These are phyloP conservation scores for Oncorhynchus mykiss DNA, from an alignment of 2,113 vertebrate species.

Conservation along the genomic window DNA sequence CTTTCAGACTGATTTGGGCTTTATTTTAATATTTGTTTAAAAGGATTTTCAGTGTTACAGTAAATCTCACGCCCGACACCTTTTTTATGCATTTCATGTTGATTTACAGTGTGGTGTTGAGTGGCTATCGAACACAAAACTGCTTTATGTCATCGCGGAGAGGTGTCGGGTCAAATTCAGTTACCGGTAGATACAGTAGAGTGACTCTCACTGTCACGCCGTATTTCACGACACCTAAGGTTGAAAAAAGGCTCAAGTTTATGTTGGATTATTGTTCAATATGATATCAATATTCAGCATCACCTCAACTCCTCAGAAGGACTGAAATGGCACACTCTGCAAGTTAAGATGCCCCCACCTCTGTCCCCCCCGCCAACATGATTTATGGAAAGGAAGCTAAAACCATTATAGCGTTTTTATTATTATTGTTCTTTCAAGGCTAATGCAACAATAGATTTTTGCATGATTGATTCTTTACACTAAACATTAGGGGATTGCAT, in stretches of 20 bases:
- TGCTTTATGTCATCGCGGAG: constrained; percentile 64
- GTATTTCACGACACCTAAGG: constrained; percentile 67
- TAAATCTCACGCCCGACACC: constrained; percentile 65
- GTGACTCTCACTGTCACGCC: constrained; percentile 49
- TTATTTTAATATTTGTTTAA: constrained; percentile 79
- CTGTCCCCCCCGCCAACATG: constrained; percentile 60
- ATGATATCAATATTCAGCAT: constrained; percentile 77
- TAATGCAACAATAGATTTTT: constrained; percentile 86
- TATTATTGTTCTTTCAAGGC: constrained; percentile 84
- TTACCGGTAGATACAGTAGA: constrained; percentile 34
- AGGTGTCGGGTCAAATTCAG: constrained; percentile 67
- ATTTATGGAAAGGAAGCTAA: constrained; percentile 82
- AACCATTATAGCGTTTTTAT: constrained; percentile 83
- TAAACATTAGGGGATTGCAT: constrained; percentile 83
- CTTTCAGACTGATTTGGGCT: constrained; percentile 62
- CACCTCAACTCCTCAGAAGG: constrained; percentile 68
- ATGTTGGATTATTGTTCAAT: constrained; percentile 66
- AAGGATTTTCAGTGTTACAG: constrained; percentile 67
- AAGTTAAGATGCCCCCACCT: constrained; percentile 67
- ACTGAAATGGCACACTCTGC: constrained; percentile 71
- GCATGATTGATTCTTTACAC: constrained; percentile 80
- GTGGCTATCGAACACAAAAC: constrained; percentile 72
- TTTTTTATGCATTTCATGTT: constrained; percentile 74
- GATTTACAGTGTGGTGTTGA: constrained; percentile 74
- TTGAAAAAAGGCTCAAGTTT: constrained; percentile 65